Evolutionary conservation across 2,888 invertebrate species (phyloP).

Genomic region (Hybos culiciformis): DNA sequence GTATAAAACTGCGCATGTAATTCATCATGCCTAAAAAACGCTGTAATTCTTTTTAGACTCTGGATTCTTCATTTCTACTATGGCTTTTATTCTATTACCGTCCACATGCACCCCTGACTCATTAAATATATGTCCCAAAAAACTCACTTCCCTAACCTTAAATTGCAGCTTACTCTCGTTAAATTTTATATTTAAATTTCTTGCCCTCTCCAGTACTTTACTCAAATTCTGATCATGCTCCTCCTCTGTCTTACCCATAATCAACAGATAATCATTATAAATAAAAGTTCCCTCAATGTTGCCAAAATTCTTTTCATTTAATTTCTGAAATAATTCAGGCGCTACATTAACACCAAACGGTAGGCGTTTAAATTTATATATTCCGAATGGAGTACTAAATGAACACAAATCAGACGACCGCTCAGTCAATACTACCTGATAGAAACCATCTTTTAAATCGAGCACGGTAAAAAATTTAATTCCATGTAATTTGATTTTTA

Average conservation of each 20-base stretch:
- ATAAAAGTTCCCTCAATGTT: slow-evolving; percentile 19
- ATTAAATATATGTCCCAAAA: slow-evolving; percentile 15
- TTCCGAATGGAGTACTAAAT: not conserved
- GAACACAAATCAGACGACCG: slow-evolving; percentile 5
- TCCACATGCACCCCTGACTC: slow-evolving; percentile 12
- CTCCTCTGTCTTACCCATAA: slow-evolving; percentile 2
- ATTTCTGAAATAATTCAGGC: slow-evolving; percentile 19
- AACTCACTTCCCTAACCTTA: slow-evolving; percentile 15
- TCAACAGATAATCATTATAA: slow-evolving; percentile 10
- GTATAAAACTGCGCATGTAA: slow-evolving; percentile 12
- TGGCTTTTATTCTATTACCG: slow-evolving; percentile 12
- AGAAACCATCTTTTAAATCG: slow-evolving; percentile 17
- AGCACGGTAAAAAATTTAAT: slow-evolving; percentile 17
- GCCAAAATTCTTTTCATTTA: slow-evolving; percentile 16
- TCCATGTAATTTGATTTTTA: slow-evolving; percentile 13
- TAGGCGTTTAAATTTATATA: not conserved
- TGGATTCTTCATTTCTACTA: slow-evolving; percentile 12
- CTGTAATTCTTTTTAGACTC: slow-evolving; percentile 12
- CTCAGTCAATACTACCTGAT: slow-evolving; percentile 9
- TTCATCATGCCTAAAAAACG: slow-evolving; percentile 13
- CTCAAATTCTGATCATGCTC: slow-evolving; percentile 11
- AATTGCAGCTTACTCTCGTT: slow-evolving; percentile 11
- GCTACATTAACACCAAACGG: slow-evolving; percentile 15
- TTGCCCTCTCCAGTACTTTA: slow-evolving; percentile 7
- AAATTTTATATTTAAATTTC: slow-evolving; percentile 7